Percentiles rank a stretch among this genome's conserved stretches.
These are phyloP conservation scores for Conistra vaccinii DNA, from an alignment of 2,888 invertebrate genomes.

Conservation along the genomic window DNA sequence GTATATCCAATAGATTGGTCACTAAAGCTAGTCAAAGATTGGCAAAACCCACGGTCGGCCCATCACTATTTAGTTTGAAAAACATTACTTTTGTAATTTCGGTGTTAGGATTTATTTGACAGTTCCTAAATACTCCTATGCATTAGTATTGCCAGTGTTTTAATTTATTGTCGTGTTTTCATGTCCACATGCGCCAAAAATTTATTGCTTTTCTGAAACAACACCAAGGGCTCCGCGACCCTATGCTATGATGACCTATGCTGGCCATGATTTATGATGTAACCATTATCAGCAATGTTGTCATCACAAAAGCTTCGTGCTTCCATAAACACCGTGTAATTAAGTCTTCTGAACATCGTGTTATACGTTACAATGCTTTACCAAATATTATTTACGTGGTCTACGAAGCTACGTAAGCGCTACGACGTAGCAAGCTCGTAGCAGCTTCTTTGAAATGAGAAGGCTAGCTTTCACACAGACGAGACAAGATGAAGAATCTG, in stretches of 20 bases:
- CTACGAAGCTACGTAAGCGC: slow-evolving; percentile 2
- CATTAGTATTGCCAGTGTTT: not conserved
- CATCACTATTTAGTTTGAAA: not conserved
- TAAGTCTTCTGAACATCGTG: not conserved
- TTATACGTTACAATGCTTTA: not conserved
- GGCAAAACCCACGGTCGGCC: not conserved
- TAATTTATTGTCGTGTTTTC: not conserved
- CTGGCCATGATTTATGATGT: not conserved
- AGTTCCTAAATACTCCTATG: not conserved
- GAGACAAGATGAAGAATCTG: not conserved
- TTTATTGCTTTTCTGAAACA: not conserved
- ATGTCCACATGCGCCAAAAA: not conserved
- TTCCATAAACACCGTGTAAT: not conserved
- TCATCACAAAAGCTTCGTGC: not conserved
- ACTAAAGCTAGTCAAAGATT: not conserved
- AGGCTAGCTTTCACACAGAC: not conserved
- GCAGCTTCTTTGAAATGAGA: not conserved
- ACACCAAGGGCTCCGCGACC: too few relatives aligned
- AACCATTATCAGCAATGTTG: not conserved
- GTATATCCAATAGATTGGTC: not conserved
- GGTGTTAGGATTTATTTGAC: not conserved
- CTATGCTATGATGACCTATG: too few relatives aligned
- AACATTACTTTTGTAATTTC: not conserved
- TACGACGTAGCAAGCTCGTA: slow-evolving; percentile 20
- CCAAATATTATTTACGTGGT: slow-evolving; percentile 4